These are phyloP conservation scores for Helogale parvula DNA, from an alignment of 2,113 vertebrate species.

Conservation along the genomic window DNA sequence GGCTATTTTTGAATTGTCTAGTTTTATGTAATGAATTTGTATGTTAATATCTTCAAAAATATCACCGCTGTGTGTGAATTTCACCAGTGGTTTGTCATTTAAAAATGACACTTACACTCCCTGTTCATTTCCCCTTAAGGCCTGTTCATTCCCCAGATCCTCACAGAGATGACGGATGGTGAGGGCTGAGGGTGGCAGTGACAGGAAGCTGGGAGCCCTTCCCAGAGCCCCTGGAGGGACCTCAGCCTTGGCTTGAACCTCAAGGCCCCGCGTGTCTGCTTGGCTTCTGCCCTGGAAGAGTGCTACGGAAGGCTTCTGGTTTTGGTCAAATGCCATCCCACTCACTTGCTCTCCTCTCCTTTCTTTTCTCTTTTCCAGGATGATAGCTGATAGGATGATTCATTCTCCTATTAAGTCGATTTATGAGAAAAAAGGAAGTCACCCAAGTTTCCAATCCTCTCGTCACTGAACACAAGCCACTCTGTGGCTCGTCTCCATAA, in stretches of 20 bases:
- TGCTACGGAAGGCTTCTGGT: neutral
- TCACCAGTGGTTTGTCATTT: neutral
- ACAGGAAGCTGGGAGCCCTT: neutral
- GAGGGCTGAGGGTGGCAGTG: neutral
- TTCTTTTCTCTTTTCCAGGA: slow-evolving; percentile 18
- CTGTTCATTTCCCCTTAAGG: neutral
- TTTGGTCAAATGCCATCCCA: slow-evolving; percentile 9
- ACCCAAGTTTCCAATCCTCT: neutral
- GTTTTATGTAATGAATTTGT: slow-evolving; percentile 1
- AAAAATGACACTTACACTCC: neutral
- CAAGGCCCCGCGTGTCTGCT: neutral
- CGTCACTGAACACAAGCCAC: neutral
- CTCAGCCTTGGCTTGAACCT: neutral
- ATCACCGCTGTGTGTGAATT: neutral
- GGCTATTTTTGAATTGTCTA: neutral
- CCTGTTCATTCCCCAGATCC: neutral
- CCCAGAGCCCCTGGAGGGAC: neutral
- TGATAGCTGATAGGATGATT: slow-evolving; percentile 56
- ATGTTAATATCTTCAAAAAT: neutral
- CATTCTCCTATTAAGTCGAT: slow-evolving; percentile 28
- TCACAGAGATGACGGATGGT: neutral
- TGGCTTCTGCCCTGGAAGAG: neutral
- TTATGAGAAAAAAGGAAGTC: slow-evolving; percentile 32
- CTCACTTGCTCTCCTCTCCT: neutral
- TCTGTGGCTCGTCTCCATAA: neutral